A percentile compares a stretch with the other conserved stretches of the same genome.
Conservation (phyloP, 2,797 vertebrate species). For the Setipinna tenuifilis region DNA sequence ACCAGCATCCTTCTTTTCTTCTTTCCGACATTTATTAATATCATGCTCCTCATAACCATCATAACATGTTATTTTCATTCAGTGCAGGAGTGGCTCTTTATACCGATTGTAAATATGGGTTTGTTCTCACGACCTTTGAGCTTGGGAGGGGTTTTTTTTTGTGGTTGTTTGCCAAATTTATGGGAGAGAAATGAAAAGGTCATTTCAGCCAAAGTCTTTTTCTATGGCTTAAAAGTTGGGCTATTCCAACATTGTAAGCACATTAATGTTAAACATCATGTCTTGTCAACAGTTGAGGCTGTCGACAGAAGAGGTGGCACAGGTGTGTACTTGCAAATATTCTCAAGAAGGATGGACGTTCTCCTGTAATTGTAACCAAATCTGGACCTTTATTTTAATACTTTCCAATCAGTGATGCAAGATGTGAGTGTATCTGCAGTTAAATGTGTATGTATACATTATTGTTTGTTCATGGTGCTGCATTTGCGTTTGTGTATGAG, state of each 20-base stretch:
- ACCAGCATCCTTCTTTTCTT: background rate
- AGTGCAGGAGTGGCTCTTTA: background rate
- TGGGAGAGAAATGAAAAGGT: background rate
- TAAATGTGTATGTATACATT: background rate
- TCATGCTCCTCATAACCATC: background rate
- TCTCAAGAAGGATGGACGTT: background rate
- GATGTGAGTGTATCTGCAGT: background rate
- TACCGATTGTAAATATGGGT: conserved; percentile 5
- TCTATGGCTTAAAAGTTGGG: background rate
- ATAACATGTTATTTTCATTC: background rate
- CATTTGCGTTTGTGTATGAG: background rate
- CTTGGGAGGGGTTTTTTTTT: background rate
- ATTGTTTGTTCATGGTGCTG: background rate
- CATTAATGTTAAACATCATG: background rate
- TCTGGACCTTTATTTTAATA: background rate
- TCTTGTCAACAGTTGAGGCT: background rate
- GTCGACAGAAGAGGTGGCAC: background rate
- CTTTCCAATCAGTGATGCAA: background rate
- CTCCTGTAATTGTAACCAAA: background rate
- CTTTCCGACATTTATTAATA: background rate
- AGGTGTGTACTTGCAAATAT: background rate
- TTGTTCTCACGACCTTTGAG: background rate
- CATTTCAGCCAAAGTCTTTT: conserved; percentile 4
- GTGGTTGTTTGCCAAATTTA: background rate
- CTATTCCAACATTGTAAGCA: background rate